Conservation (phyloP, 2,797 vertebrate species). For the Microchirus variegatus region DNA sequence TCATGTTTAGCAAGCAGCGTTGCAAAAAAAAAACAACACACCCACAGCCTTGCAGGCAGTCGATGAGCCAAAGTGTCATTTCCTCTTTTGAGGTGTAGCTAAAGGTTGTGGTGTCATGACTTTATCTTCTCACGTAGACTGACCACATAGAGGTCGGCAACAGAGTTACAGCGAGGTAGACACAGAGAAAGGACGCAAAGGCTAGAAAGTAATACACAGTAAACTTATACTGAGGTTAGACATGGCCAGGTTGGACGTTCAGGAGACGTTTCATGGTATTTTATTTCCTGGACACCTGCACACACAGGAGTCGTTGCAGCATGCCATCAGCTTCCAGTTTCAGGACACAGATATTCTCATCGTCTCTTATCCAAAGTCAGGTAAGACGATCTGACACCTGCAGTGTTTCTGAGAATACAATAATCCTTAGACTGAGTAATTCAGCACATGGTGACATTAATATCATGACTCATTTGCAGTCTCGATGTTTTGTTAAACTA, state of each 20-base stretch:
- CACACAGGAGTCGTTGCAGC: constrained; percentile 81
- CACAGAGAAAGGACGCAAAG: no score
- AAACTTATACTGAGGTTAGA: not conserved
- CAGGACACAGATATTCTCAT: constrained; percentile 83
- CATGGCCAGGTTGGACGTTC: constrained; percentile 81
- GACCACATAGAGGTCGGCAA: not conserved
- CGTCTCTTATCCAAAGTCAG: constrained; percentile 89
- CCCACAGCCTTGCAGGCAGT: not conserved
- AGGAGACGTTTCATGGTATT: constrained; percentile 78
- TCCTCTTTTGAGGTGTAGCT: not conserved
- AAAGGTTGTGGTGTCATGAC: not conserved
- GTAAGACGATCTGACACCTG: constrained; percentile 59
- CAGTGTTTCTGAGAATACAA: not conserved
- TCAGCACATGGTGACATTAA: no score
- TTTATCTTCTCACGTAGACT: not conserved
- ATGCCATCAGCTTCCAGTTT: constrained; percentile 81
- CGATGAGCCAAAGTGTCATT: not conserved
- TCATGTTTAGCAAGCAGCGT: not conserved
- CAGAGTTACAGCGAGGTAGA: not conserved
- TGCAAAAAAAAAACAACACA: not conserved
- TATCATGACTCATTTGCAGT: not conserved
- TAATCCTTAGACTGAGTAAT: no score
- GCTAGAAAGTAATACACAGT: not conserved
- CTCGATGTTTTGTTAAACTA: no score
- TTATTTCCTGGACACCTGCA: constrained; percentile 85